Conservation (phyloP, 2,888 invertebrate species). For the Augochlorella aurata region DNA sequence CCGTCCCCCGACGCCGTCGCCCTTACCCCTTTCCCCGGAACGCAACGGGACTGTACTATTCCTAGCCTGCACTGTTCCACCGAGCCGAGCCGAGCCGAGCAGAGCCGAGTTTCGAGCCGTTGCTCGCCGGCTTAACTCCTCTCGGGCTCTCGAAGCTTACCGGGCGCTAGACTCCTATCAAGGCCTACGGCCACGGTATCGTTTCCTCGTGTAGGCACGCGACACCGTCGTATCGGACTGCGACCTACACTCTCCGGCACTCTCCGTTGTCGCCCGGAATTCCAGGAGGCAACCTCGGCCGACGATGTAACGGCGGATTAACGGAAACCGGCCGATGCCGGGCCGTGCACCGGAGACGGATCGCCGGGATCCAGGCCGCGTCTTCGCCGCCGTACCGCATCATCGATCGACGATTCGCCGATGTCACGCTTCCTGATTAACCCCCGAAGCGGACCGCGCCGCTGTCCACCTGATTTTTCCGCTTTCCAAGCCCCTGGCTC, state of each 20-base stretch:
- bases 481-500: too few relatives aligned
- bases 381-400: conserved; percentile 35
- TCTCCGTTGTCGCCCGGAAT: conserved; percentile 27
- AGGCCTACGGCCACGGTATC: conserved; percentile 38
- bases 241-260: background rate
- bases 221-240: conserved; percentile 38
- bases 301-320: conserved; percentile 66
- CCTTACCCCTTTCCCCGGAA: conserved; percentile 20
- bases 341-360: conserved; percentile 47
- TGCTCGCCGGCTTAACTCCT: background rate
- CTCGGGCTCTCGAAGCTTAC: conserved; percentile 5
- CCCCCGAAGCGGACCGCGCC: too few relatives aligned
- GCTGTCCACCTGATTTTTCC: too few relatives aligned
- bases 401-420: conserved; percentile 31
- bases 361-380: conserved; percentile 50
- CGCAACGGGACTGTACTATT: conserved; percentile 27
- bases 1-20: conserved; percentile 54
- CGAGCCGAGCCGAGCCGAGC: background rate
- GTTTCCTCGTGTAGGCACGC: conserved; percentile 38
- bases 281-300: conserved; percentile 28
- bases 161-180: conserved; percentile 36
- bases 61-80: background rate
- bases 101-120: background rate
- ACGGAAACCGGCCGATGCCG: conserved; percentile 56
- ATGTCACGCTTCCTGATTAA: too few relatives aligned